Evolutionary conservation across 2,113 vertebrate species (phyloP).

Genomic region (Falcunculus frontatus): DNA sequence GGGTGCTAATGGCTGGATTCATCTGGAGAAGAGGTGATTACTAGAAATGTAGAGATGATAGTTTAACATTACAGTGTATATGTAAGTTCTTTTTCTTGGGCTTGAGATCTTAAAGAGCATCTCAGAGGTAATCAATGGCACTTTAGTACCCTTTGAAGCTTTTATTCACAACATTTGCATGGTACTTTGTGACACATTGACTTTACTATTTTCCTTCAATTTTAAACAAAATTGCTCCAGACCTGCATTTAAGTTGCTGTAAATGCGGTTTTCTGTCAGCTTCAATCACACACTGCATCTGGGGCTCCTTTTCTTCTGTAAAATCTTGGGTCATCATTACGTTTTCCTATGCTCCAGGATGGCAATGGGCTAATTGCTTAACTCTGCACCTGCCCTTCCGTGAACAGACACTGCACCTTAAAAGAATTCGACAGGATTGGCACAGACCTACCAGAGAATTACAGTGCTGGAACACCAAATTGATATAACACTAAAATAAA

Average conservation of each 20-base stretch:
- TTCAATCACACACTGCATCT: background rate
- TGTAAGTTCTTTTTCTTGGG: background rate
- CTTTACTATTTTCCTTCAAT: conserved; percentile 46
- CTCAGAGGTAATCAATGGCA: conserved; percentile 56
- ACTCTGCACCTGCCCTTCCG: background rate
- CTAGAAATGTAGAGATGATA: background rate
- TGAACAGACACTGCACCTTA: background rate
- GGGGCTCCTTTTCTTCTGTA: background rate
- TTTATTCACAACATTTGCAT: conserved; percentile 34
- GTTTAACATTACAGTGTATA: background rate
- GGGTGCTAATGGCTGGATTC: background rate
- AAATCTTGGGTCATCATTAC: background rate
- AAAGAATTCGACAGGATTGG: background rate
- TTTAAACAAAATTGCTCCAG: conserved; percentile 30
- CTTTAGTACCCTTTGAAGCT: conserved; percentile 56
- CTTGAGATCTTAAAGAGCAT: conserved; percentile 24
- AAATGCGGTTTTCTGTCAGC: background rate
- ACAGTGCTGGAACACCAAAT: background rate
- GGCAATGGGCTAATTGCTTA: background rate
- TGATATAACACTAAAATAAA: background rate
- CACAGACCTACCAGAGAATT: background rate
- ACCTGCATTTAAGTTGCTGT: conserved; percentile 11
- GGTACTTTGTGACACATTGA: conserved; percentile 41
- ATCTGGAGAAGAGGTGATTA: conserved; percentile 2
- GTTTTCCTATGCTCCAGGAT: background rate